These are phyloP conservation scores for Drosophila histrio DNA, from an alignment of 2,888 invertebrate species.

Conservation along the genomic window DNA sequence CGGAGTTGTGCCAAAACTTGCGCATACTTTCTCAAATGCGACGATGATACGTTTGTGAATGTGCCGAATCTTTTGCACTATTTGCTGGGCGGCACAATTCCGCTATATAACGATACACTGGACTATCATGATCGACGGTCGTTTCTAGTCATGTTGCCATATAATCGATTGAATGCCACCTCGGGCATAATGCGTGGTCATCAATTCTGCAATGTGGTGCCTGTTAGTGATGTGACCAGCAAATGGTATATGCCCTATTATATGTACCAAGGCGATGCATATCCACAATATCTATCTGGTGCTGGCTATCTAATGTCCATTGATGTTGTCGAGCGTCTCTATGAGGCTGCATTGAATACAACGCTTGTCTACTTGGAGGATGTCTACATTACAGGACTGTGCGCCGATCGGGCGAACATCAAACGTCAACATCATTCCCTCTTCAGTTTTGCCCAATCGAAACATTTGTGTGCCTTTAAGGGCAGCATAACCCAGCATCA, in stretches of 20 bases:
- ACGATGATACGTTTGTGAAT: constrained; percentile 94
- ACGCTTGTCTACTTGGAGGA: constrained; percentile 91
- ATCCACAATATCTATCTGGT: constrained; percentile 93
- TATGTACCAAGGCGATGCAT: constrained; percentile 89
- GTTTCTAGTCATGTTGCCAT: constrained; percentile 68
- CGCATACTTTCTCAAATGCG: constrained; percentile 91
- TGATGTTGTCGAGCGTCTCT: constrained; percentile 88
- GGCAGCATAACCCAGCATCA: constrained; percentile 86
- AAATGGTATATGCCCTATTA: constrained; percentile 94
- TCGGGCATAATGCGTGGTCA: constrained; percentile 89
- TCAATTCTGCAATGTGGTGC: constrained; percentile 91
- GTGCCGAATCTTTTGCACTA: constrained; percentile 87
- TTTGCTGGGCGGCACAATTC: constrained; percentile 84
- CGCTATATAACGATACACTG: constrained; percentile 83
- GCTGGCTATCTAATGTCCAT: constrained; percentile 91
- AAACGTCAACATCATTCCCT: constrained; percentile 87
- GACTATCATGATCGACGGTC: constrained; percentile 78
- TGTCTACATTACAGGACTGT: constrained; percentile 91
- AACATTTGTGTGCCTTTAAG: constrained; percentile 85
- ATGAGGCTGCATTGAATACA: constrained; percentile 88
- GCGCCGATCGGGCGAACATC: constrained; percentile 87
- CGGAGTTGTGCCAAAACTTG: constrained; percentile 87
- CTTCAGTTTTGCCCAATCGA: constrained; percentile 85
- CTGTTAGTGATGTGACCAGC: constrained; percentile 89
- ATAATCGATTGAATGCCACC: constrained; percentile 80